phyloP scores from a whole-genome alignment of 2,797 vertebrate genomes.

The Pelodytes ibericus region DNA sequence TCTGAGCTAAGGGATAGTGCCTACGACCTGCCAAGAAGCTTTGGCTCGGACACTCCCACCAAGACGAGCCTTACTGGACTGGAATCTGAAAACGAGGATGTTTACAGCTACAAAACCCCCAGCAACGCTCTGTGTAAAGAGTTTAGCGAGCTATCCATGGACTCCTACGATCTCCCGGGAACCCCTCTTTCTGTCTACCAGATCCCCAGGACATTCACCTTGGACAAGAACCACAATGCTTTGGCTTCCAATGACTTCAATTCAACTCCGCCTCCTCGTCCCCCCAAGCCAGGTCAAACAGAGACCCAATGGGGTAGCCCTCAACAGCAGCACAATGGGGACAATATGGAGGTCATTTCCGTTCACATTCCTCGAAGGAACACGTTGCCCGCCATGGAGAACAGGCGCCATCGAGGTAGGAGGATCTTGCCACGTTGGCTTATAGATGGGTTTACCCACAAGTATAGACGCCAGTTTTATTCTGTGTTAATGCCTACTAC shows the following conservation, averaged over 20 bases:
- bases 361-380: constrained; percentile 93
- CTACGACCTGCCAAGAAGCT: constrained; percentile 86
- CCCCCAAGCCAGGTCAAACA: constrained; percentile 85
- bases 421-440: background rate
- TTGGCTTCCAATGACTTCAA: constrained; percentile 74
- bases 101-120: constrained; percentile 93
- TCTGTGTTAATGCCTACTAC: too few relatives aligned
- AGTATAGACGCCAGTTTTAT: too few relatives aligned
- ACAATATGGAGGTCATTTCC: constrained; percentile 69
- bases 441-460: too few relatives aligned
- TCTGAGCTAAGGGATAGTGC: constrained; percentile 80
- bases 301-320: constrained; percentile 89
- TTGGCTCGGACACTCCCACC: constrained; percentile 78
- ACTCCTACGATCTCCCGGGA: constrained; percentile 87
- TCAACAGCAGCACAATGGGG: constrained; percentile 75
- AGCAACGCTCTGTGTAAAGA: constrained; percentile 86
- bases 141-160: constrained; percentile 79
- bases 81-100: constrained; percentile 85
- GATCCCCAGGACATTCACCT: constrained; percentile 87
- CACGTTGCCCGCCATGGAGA: constrained; percentile 92
- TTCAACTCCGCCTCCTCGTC: constrained; percentile 77
- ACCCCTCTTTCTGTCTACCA: constrained; percentile 90
- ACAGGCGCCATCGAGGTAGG: constrained; percentile 93
- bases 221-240: constrained; percentile 96
- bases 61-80: constrained; percentile 77